Evolutionary conservation across 2,113 vertebrate species (phyloP).

Genomic region (Centropus unirufus): DNA sequence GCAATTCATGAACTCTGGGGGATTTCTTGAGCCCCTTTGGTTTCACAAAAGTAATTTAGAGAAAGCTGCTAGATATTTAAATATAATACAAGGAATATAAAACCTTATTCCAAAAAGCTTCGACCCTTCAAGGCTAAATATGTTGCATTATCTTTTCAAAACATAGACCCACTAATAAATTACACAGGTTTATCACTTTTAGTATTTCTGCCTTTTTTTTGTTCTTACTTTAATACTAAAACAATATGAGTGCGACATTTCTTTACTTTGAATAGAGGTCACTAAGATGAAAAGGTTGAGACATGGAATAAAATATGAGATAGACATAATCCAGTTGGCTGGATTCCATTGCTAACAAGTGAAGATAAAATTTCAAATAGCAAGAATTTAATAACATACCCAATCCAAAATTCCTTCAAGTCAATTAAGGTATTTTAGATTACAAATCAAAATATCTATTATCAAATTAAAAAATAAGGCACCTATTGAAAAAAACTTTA

Average conservation of each 20-base stretch:
- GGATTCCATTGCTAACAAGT: not conserved
- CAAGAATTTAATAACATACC: not conserved
- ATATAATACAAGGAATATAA: not conserved
- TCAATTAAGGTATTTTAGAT: not conserved
- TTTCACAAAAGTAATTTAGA: not conserved
- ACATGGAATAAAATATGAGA: not conserved
- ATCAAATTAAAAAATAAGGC: not conserved
- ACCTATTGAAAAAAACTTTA: not conserved
- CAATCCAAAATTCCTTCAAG: not conserved
- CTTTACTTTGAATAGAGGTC: not conserved
- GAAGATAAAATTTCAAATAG: constrained; percentile 6
- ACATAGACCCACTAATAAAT: not conserved
- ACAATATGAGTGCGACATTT: not conserved
- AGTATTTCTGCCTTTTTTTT: not conserved
- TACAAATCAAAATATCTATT: not conserved
- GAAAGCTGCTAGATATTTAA: not conserved
- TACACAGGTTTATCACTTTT: not conserved
- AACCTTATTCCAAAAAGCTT: not conserved
- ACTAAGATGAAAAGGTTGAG: not conserved
- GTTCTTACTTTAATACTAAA: not conserved
- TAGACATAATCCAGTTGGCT: not conserved
- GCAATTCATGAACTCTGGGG: not conserved
- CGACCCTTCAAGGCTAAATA: not conserved
- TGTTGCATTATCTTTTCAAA: not conserved
- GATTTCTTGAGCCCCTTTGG: not conserved